phyloP scores from a whole-genome alignment of 2,113 vertebrate species.

The Phalacrocorax pelagicus region DNA sequence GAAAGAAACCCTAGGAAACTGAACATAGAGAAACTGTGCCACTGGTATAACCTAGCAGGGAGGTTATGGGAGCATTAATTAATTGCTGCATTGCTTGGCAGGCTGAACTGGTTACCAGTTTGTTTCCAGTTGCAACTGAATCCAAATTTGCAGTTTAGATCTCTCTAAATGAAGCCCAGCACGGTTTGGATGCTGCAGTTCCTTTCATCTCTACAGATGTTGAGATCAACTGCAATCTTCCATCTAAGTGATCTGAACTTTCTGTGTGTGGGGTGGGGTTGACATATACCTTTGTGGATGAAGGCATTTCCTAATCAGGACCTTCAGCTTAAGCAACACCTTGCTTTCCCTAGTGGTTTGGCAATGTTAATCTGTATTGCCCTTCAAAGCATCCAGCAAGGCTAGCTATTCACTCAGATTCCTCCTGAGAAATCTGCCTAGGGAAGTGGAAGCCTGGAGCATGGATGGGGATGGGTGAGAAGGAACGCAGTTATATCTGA shows the following conservation, averaged over 20 bases:
- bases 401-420: not conserved
- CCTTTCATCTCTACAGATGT: slow-evolving; percentile 29
- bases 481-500: slow-evolving; percentile 24
- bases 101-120: slow-evolving; percentile 33
- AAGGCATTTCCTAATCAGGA: slow-evolving; percentile 38
- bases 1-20: not conserved
- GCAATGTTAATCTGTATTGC: not conserved
- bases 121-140: slow-evolving; percentile 13
- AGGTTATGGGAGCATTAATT: not conserved
- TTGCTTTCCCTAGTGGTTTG: slow-evolving; percentile 49
- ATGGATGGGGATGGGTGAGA: not conserved
- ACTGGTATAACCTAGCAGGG: not conserved
- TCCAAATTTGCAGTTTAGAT: not conserved
- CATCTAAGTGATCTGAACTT: slow-evolving; percentile 7
- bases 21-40: not conserved
- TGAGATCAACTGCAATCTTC: slow-evolving; percentile 13
- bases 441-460: not conserved
- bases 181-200: slow-evolving; percentile 19
- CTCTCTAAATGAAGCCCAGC: not conserved
- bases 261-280: not conserved
- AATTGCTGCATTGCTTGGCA: not conserved
- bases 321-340: slow-evolving; percentile 11
- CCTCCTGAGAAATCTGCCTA: slow-evolving; percentile 14
- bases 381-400: slow-evolving; percentile 32
- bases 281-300: not conserved